A percentile compares a stretch with the other conserved stretches of the same genome.
These are phyloP conservation scores for Prorops nasuta DNA, from an alignment of 1,140 invertebrate species.

Conservation along the genomic window DNA sequence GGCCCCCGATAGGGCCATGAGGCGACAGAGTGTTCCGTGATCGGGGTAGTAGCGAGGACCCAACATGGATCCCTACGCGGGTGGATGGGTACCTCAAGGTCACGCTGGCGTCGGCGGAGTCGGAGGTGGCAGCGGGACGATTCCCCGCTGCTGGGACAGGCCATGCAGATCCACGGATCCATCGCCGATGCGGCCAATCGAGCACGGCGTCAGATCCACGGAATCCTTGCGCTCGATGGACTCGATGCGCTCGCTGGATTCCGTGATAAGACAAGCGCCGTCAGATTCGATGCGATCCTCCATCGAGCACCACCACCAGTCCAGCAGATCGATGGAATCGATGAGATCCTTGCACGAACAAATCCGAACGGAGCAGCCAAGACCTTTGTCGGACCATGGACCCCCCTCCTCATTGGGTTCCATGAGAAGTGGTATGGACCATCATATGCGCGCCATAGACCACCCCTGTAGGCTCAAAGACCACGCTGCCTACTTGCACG, in stretches of 20 bases:
- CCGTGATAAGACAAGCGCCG: conserved; percentile 34
- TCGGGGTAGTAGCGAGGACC: not conserved
- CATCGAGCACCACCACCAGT: conserved; percentile 35
- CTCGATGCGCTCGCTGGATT: conserved; percentile 51
- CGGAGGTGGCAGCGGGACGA: conserved; percentile 14
- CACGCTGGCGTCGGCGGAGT: conserved; percentile 16
- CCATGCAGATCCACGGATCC: conserved; percentile 52
- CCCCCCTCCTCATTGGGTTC: conserved; percentile 18
- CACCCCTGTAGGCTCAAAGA: conserved; percentile 49
- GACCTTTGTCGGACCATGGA: conserved; percentile 21
- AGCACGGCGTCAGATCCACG: conserved; percentile 47
- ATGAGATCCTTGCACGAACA: conserved; percentile 27
- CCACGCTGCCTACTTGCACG: conserved; percentile 40
- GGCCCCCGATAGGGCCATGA: conserved; percentile 46
- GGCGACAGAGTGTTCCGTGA: conserved; percentile 13
- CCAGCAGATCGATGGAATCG: conserved; percentile 41
- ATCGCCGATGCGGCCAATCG: conserved; percentile 51
- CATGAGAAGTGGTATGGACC: conserved; percentile 28
- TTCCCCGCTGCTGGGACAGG: conserved; percentile 49
- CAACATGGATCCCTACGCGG: conserved; percentile 45
- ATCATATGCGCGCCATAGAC: conserved; percentile 41
- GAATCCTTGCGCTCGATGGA: conserved; percentile 53
- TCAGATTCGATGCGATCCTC: conserved; percentile 23
- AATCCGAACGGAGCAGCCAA: conserved; percentile 39
- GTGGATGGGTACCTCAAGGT: conserved; percentile 44